Conservation (phyloP, 53 echinoderm and acorn worm species). For the Zoroaster sp. region DNA sequence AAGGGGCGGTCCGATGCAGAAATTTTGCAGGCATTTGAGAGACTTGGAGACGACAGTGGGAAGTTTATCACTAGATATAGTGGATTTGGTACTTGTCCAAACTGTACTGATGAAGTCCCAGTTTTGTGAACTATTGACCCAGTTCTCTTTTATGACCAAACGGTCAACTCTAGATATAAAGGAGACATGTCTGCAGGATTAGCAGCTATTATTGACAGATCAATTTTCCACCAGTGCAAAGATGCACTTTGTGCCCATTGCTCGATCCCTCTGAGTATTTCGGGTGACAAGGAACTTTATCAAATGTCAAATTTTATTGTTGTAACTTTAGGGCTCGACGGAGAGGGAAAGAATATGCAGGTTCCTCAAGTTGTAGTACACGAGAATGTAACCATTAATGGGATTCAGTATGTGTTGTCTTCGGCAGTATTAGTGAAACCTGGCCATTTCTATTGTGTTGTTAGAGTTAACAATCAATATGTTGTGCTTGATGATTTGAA, state of each 20-base stretch:
- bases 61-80: background rate
- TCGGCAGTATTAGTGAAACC: constrained; percentile 30
- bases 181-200: background rate
- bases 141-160: background rate
- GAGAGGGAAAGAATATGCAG: background rate
- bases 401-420: background rate
- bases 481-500: background rate
- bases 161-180: background rate
- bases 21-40: background rate
- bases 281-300: background rate
- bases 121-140: background rate
- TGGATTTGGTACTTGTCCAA: background rate
- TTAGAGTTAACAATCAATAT: background rate
- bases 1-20: background rate
- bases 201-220: background rate
- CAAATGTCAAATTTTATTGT: constrained; percentile 9
- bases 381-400: background rate
- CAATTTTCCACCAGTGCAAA: background rate
- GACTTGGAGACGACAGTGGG: background rate
- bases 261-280: background rate
- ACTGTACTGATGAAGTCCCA: background rate
- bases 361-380: background rate
- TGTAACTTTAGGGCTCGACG: background rate
- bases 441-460: background rate
- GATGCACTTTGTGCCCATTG: background rate